Base-by-base conservation (phyloP, 2,797 vertebrate genomes). In the Lutjanus argentimaculatus region DNA sequence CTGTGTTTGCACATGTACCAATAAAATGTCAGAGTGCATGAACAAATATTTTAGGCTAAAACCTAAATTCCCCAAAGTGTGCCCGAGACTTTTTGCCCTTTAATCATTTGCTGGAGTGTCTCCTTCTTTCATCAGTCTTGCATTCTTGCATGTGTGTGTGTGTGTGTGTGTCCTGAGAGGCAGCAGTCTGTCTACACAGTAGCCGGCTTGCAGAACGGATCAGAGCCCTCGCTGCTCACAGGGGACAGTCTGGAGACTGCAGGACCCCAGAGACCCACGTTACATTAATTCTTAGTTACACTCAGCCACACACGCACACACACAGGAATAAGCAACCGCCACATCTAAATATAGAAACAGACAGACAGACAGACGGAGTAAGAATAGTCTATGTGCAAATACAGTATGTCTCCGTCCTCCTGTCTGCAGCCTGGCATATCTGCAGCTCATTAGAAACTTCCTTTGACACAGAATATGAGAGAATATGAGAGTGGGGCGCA, bases 361-460 rank as follows among this genome's bases (percentile, higher is more conserved):
- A 49, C 65, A 70, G 15, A 40, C 42, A 67, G 56, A 72, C 80
- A n/a, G 36, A 72, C 69, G 48, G 51, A 0, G 55, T 49, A 55
- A 52, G 61, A 55, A 62, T 2, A 22, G 63, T 43, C 57, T 56
- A 17, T 75, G 59, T 65, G 74, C 67, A 75, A 68, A 80, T 72
- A 84, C 42, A 74, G 72, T 57, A 51, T 3, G 19, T 36, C 65
- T 57, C 13, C 59, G 1, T 42, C 52, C 45, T 51, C 19, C 55
- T 81, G 55, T 85, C 71, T 83, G 85, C 85, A 80, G 80, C 76
- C 77, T 14, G 62, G 21, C 13, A 6, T 40, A 49, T 67, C 75
- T 81, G 79, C 77, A 49, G 84, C 92, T 95, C 94, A 94, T 95
- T 95, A 95, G 84, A 91, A 91, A 93, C 88, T 86, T 96, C 79